These are phyloP conservation scores for Oligia strigilis DNA, from an alignment of 2,888 invertebrate genomes.

Conservation along the genomic window DNA sequence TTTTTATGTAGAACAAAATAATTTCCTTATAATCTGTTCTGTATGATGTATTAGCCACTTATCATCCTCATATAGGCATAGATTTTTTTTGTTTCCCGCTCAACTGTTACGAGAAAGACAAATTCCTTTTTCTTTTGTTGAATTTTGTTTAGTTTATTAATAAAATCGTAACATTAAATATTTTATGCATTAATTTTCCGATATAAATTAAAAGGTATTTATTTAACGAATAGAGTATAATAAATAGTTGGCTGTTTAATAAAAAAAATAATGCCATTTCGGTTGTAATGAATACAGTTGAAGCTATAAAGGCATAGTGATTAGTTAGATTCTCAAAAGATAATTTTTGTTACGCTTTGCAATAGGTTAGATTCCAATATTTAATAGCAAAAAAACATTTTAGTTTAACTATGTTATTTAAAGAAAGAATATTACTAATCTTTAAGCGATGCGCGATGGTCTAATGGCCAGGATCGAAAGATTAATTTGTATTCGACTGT, in stretches of 20 bases:
- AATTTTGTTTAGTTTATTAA: slow-evolving; percentile 64
- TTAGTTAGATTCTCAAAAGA: slow-evolving; percentile 85
- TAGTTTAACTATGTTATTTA: slow-evolving; percentile 77
- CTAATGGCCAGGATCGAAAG: slow-evolving; percentile 70
- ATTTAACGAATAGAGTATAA: slow-evolving; percentile 58
- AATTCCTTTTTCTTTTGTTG: slow-evolving; percentile 61
- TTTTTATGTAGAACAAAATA: slow-evolving; percentile 85
- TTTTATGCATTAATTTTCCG: slow-evolving; percentile 57
- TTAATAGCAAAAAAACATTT: slow-evolving; percentile 78
- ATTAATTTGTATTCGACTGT: slow-evolving; percentile 78
- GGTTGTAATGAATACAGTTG: slow-evolving; percentile 76
- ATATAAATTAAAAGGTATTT: slow-evolving; percentile 63
- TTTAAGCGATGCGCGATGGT: slow-evolving; percentile 68
- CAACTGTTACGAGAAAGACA: slow-evolving; percentile 71
- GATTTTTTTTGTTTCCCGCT: slow-evolving; percentile 67
- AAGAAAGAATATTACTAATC: slow-evolving; percentile 67
- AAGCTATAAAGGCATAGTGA: slow-evolving; percentile 84
- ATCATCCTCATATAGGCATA: slow-evolving; percentile 80
- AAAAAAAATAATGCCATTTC: slow-evolving; percentile 72
- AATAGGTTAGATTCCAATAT: slow-evolving; percentile 82
- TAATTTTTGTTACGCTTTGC: slow-evolving; percentile 85
- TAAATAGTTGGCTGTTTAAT: slow-evolving; percentile 63
- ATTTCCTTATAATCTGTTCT: slow-evolving; percentile 72
- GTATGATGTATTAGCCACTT: slow-evolving; percentile 84
- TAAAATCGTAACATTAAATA: slow-evolving; percentile 54